Evolutionary conservation across 2,888 invertebrate genomes (phyloP), one percentile per base, ranked within the genome.

Genomic region (Heliconius ethilla): DNA sequence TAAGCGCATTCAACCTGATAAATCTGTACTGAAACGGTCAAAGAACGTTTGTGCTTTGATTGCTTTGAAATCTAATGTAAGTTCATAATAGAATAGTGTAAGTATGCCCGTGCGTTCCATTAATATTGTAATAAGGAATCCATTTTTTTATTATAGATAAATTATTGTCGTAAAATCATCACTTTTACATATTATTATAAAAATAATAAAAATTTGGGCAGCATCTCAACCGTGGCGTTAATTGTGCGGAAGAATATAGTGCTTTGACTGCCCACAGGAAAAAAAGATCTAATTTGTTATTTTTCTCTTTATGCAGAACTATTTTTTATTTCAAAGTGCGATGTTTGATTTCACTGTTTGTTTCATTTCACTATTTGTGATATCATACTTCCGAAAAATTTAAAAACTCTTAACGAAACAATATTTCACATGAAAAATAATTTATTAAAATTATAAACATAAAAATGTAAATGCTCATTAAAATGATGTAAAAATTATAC

Each of bases 1-100:
- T n/a, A n/a, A n/a, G n/a, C n/a, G n/a, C n/a, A n/a, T 82, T 81
- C 75, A 80, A 81, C 80, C 79, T 80, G 80, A 83, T 82, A 82
- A 82, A 82, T 77, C 75, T 66, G 73, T 76, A 62, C 79, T 75
- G 77, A 78, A 78, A 78, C 75, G 77, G 77, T 75, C 74, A 79
- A 79, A 70, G 77, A 77, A 75, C 78, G 75, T 79, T 75, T 55
- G 77, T 75, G 63, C 67, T 63, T 27, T 73, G 77, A 81, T 76
- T 75, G 77, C 79, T 76, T 78, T 79, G 75, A 76, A 62, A 78
- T 63, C 67, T 73, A 69, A 79, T 79, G 75, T 77, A 66, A 59
- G 63, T 70, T 37, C 66, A 40, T 73, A 27, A 45, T 59, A 51
- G 27, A 72, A 63, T 40, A 25, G 27, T 55, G 37, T 63, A 74